Percentiles rank a stretch among this genome's conserved stretches.
Conservation (phyloP, 2,113 vertebrate species). For the Puffinus mauretanicus region DNA sequence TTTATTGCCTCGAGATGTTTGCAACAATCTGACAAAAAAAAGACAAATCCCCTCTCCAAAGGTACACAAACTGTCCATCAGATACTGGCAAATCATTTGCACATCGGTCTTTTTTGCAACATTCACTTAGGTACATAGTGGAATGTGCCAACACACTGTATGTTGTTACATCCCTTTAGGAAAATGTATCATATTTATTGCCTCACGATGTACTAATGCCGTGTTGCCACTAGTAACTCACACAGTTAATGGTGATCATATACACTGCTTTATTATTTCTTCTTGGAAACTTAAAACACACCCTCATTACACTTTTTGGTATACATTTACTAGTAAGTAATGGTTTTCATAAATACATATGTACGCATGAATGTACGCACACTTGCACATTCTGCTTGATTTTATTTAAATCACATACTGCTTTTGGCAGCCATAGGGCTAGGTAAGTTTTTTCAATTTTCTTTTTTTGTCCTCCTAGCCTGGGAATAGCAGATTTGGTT, state of each 20-base stretch:
- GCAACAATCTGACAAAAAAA: background rate
- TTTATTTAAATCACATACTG: background rate
- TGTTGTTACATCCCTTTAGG: background rate
- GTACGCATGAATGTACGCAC: background rate
- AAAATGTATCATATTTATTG: background rate
- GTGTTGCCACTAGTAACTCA: background rate
- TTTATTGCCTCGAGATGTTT: background rate
- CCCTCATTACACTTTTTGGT: background rate
- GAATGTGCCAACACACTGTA: rapidly evolving
- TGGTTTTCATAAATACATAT: background rate
- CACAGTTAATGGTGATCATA: background rate
- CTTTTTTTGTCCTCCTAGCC: background rate
- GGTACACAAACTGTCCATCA: background rate
- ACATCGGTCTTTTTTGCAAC: background rate
- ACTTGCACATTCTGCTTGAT: background rate
- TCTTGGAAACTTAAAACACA: background rate
- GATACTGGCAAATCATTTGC: rapidly evolving
- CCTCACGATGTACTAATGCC: background rate
- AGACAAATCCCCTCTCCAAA: background rate
- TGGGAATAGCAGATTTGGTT: slow-evolving; percentile 19
- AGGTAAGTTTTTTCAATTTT: background rate
- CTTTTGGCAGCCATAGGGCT: background rate
- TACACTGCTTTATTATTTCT: background rate
- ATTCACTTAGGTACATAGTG: background rate
- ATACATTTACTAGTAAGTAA: background rate